Base-by-base conservation (phyloP, 1,140 invertebrate genomes). In the Dinoponera quadriceps region DNA sequence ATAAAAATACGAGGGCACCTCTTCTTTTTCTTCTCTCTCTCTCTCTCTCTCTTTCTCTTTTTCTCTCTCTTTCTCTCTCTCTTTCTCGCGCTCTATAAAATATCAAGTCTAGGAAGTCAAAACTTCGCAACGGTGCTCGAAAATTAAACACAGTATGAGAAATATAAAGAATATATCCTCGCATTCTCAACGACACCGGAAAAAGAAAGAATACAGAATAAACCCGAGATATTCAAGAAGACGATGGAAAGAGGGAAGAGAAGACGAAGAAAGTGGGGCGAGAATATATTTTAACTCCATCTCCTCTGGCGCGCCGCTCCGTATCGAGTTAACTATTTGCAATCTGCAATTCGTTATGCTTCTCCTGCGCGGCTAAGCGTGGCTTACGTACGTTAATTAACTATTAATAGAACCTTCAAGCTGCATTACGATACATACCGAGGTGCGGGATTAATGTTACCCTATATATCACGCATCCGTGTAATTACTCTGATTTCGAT, bases 401-500 rank as follows among this genome's bases (percentile, higher is more conserved):
- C 65, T 68, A 80, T 80, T 80, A 71, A 80, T 80, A 48, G 65
- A 59, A 71, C 75, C 65, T 80, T 80, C 65, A 57, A 71, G 65
- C 54, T 44, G 33, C 38, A 71, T 71, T 71, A 38, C 65, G 27
- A 63, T 75, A 33, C 27, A 22, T 29, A 75, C 13, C 25, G 25
- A 71, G 14, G 18, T 18, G 2, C n/a, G 0, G 65, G 51, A 80
- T 80, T 80, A 80, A 80, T 71, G 75, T 27, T 71, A 22, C 33
- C 9, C 65, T 80, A 71, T 57, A 68, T 80, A 69, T 69, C 51
- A 44, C 38, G 65, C 9, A 48, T 22, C 65, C 75, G 54, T 80
- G 51, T 71, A 80, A 80, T 80, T 80, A 80, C 75, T 80, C 75
- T 71, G 75, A 80, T 80, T 80, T 80, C 65, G 75, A 80, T 80